These are phyloP conservation scores for Parapsyche elsis DNA, from an alignment of 1,140 invertebrate genomes.

Conservation along the genomic window DNA sequence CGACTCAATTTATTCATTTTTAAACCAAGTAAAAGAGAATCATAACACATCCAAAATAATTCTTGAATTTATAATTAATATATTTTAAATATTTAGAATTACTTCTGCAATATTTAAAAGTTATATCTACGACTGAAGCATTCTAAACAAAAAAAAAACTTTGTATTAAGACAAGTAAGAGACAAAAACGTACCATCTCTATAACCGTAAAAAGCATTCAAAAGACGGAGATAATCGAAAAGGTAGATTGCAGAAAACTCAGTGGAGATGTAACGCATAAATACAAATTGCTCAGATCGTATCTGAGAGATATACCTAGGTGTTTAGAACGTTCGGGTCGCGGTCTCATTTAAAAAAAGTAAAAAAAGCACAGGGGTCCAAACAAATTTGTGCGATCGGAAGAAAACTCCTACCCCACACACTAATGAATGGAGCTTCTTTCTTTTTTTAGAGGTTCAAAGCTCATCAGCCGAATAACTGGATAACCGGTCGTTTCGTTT, in stretches of 20 bases:
- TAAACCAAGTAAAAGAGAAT: too few relatives aligned
- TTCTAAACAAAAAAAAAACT: too few relatives aligned
- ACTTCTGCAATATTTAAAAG: too few relatives aligned
- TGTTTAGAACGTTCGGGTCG: not conserved
- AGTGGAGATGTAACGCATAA: not conserved
- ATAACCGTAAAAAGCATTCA: too few relatives aligned
- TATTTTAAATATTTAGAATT: too few relatives aligned
- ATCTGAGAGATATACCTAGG: not conserved
- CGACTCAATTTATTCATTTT: too few relatives aligned
- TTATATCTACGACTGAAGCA: too few relatives aligned
- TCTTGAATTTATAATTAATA: too few relatives aligned
- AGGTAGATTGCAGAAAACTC: not conserved
- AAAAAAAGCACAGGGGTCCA: not conserved
- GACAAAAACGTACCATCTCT: too few relatives aligned
- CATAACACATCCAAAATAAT: too few relatives aligned
- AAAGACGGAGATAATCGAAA: not conserved
- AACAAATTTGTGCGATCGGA: constrained; percentile 6
- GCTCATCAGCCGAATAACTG: constrained; percentile 29
- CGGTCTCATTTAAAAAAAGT: not conserved
- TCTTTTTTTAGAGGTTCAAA: not conserved
- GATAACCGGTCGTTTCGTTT: constrained; percentile 35
- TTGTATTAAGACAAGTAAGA: too few relatives aligned
- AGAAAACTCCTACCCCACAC: too few relatives aligned
- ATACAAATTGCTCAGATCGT: not conserved
- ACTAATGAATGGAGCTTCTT: not conserved